phyloP scores from a whole-genome alignment of 2,797 vertebrate species.

The Poecilia gillii region DNA sequence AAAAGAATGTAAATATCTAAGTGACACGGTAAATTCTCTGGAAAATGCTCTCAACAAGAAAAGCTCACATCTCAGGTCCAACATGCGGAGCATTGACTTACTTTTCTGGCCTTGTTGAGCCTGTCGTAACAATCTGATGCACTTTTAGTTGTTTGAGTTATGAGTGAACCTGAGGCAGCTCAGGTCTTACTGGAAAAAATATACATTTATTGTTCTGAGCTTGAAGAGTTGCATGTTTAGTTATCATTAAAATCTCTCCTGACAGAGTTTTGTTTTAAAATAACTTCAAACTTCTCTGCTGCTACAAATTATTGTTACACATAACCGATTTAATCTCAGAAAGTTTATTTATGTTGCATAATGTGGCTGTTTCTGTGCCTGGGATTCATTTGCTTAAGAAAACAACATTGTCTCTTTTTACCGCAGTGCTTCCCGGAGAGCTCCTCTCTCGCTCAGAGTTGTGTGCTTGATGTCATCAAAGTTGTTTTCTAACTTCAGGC shows the following conservation, averaged over 20 bases:
- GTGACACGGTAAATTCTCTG: neutral
- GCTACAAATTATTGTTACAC: neutral
- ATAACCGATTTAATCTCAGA: neutral
- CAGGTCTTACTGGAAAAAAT: neutral
- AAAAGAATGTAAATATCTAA: neutral
- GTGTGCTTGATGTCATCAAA: slow-evolving; percentile 95
- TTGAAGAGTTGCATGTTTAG: neutral
- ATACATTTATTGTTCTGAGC: neutral
- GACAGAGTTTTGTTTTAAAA: neutral
- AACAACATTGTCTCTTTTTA: slow-evolving; percentile 26
- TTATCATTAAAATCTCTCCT: neutral
- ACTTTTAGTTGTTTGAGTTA: neutral
- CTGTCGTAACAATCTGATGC: neutral
- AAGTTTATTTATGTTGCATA: neutral
- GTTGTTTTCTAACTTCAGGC: slow-evolving; percentile 90
- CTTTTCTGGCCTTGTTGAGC: neutral
- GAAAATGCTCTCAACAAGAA: neutral
- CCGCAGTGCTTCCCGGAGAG: slow-evolving; percentile 69
- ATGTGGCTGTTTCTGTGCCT: neutral
- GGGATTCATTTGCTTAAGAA: neutral
- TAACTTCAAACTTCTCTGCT: neutral
- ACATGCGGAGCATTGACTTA: neutral
- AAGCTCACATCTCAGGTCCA: neutral
- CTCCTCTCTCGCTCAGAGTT: slow-evolving; percentile 88
- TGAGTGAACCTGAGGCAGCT: neutral